Evolutionary conservation across 37 sponge, comb jelly and placozoan species (phyloP).

Genomic region (Tethya wilhelma): DNA sequence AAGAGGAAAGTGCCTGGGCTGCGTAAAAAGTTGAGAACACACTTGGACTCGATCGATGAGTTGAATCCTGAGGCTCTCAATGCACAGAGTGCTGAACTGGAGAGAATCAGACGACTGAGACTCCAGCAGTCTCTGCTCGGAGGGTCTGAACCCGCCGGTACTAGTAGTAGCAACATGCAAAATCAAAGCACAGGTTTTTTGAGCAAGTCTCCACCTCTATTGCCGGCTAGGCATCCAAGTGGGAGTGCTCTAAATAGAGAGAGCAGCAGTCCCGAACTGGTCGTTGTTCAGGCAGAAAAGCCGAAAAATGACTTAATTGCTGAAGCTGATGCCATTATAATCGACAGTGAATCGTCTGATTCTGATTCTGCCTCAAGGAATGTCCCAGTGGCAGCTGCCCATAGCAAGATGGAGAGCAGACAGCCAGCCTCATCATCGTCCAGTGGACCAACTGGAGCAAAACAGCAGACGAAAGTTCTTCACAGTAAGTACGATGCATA

Average conservation of each 20-base stretch:
- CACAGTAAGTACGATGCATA: constrained; percentile 41
- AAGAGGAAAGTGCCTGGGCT: constrained; percentile 19
- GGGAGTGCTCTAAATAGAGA: neutral
- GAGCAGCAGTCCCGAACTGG: constrained; percentile 6
- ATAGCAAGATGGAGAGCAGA: neutral
- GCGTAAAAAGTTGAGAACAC: constrained; percentile 38
- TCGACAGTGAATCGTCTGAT: constrained; percentile 31
- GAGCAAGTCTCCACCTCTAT: neutral
- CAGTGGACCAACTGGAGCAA: neutral
- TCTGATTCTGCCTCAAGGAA: constrained; percentile 1
- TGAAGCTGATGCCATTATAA: constrained; percentile 38
- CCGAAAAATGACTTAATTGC: too few species aligned
- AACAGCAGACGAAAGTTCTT: too few species aligned
- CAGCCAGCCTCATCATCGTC: neutral
- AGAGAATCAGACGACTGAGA: constrained; percentile 63
- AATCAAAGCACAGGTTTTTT: too few species aligned
- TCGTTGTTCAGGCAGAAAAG: too few species aligned
- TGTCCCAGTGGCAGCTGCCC: neutral
- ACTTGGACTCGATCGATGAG: constrained; percentile 50
- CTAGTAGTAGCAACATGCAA: too few species aligned
- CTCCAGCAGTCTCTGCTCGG: constrained; percentile 41
- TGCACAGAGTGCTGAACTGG: constrained; percentile 78
- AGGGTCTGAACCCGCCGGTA: neutral
- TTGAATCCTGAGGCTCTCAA: constrained; percentile 72
- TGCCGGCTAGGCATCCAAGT: neutral